Conservation (phyloP, 2,797 vertebrate species). For the Brachyrhaphis roseni region DNA sequence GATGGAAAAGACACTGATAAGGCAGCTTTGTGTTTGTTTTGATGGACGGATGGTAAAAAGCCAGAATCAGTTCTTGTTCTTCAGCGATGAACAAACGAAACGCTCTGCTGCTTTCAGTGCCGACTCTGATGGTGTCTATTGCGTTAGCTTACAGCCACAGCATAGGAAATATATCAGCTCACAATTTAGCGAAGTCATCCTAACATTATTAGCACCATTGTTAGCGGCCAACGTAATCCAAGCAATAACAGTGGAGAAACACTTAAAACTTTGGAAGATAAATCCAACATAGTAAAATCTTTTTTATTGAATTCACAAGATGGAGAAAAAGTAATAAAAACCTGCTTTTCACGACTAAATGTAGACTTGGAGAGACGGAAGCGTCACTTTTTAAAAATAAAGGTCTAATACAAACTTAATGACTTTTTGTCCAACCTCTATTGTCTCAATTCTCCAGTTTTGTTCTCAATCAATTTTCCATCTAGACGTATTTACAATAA, state of each 20-base stretch:
- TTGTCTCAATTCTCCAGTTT: not conserved
- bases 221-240: slow-evolving; percentile 20
- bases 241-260: not conserved
- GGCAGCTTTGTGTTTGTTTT: slow-evolving; percentile 30
- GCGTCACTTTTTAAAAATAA: not conserved
- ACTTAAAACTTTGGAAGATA: not conserved
- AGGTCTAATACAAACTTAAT: not conserved
- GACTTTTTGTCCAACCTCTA: not conserved
- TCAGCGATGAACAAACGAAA: slow-evolving; percentile 35
- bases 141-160: slow-evolving; percentile 27
- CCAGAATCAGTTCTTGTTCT: slow-evolving; percentile 17
- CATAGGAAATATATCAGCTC: slow-evolving; percentile 25
- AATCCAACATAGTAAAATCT: not conserved
- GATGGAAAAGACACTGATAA: slow-evolving; percentile 38
- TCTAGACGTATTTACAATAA: not conserved
- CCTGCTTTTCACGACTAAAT: not conserved
- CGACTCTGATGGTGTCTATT: slow-evolving; percentile 31
- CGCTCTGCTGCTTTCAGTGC: slow-evolving; percentile 9
- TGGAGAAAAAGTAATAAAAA: not conserved
- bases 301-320: not conserved
- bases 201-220: slow-evolving; percentile 27
- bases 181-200: slow-evolving; percentile 40
- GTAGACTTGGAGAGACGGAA: not conserved
- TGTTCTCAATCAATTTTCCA: not conserved
- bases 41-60: slow-evolving; percentile 32